Evolutionary conservation across 1,140 invertebrate genomes (phyloP), one percentile per base, ranked within the genome.

Genomic region (Drosophila tsacasi): DNA sequence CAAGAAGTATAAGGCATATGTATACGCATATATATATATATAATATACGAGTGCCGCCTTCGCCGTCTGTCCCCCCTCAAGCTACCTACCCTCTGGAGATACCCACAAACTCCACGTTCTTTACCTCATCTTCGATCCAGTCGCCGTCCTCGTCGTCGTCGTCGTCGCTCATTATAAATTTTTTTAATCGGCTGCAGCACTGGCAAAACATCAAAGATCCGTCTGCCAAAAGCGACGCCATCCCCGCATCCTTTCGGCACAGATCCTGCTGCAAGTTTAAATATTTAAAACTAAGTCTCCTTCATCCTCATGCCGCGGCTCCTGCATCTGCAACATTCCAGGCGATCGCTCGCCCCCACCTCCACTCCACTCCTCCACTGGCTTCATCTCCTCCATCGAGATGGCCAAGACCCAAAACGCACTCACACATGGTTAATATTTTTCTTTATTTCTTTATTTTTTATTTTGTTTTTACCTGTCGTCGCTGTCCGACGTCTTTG

Each of bases 281-380:
- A 87, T 87, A 87, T 87, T 87, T 87, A 87, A 87, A 87, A 90
- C 84, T 89, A 87, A 89, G 84, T 87, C 84, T 80, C 71, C 62
- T 52, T 46, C 55, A 60, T 42, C 57, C 42, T 50, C 35, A 65
- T 25, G 8, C 30, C 30, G 52, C 30, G 50, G 23, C 60, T 62
- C 67, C 66, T 54, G 57, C 76, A 75, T 61, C 79, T 85, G 52
- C 74, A 77, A 75, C 84, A 87, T 87, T 87, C 83, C 83, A 75
- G 83, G 76, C 83, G 84, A 86, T 85, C 83, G 80, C 76, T 81
- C 75, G 76, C 76, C 61, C 73, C 76, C 83, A 75, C 68, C 80
- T 66, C 79, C 83, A 78, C 12, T 49, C 13, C 27, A 30, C 27
- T 10, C 30, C 30, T 30, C 30, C 30, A 30, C 30, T 2, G 30